Evolutionary conservation across 2,888 invertebrate genomes (phyloP), one percentile per base, ranked within the genome.

Genomic region (Drosophila picticornis): DNA sequence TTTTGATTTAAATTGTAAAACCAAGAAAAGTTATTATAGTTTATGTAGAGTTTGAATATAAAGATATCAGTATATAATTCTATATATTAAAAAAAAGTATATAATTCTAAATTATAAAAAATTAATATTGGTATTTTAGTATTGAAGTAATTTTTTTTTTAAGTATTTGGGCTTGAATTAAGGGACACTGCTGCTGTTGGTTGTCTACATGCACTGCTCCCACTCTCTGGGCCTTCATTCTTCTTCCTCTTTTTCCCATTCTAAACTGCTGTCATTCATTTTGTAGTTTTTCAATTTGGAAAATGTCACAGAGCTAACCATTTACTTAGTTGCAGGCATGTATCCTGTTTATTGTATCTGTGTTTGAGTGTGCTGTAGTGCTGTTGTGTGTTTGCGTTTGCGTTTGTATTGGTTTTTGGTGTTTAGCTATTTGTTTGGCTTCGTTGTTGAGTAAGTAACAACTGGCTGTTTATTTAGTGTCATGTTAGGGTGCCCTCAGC

Each of bases 281-380:
- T 87, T 86, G 87, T 83, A 90, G 84, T 90, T 90, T 88, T 87
- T 87, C 87, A 90, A 90, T 90, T 87, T 88, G 70, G 87, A 86
- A 81, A 87, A 88, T 87, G 87, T 90, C 89, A 90, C 89, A 85
- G 77, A 83, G 77, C 88, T 80, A 83, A 86, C 87, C 87, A 88
- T 87, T 87, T 90, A 84, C 84, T 90, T 84, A 74, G 62, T 59
- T 77, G 59, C 68, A 59, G 43, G 40, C 57, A 40, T 40, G 40
- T 57, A 57, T 40, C 57, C 57, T 31, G 57, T 40, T 27, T 31
- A 57, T 40, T 65, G 31, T 67, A 46, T 69, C 70, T 72, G 88
- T 87, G 67, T 89, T 77, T 43, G 22, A 43, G 22, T 43, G 43
- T 43, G 22, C 43, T 22, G 32, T 59, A 22, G 22, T 43, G 11